Evolutionary conservation across 2,888 invertebrate genomes (phyloP), one percentile per base, ranked within the genome.

Genomic region (Tenthredo notha): DNA sequence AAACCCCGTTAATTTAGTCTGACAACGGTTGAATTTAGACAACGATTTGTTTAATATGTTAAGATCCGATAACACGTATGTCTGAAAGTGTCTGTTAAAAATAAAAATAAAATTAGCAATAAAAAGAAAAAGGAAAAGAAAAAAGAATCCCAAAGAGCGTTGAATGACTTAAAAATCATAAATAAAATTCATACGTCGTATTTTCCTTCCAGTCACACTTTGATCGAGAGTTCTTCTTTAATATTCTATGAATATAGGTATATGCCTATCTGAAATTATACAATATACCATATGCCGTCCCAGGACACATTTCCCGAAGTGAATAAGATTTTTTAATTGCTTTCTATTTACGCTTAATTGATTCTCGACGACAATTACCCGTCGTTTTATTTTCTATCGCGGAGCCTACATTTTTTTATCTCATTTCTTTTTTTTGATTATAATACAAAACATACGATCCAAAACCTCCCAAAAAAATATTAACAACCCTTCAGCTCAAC

Each of bases 181-280:
- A 10, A 61, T 25, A 10, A 25, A 54, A 54, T 54, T n/a, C 6
- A 54, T 7, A n/a, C 54, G 0, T 1, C 10, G n/a, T 2, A n/a
- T 54, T 10, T 2, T 7, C n/a, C n/a, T 7, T 7, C 1, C n/a
- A 54, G 7, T 10, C 7, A 25, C 61, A 61, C 6, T 54, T 7
- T 33, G 47, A 50, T 77, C 29, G 29, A 77, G 77, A 77, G 77
- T 50, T 77, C 54, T 77, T 50, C 77, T 77, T 77, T 54, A 77
- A 77, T 33, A 77, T 75, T 47, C 15, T 47, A 15, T 29, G 50
- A n/a, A 33, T 9, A 74, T 43, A 33, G 33, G 33, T 33, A 47
- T 50, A 15, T 40, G n/a, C 21, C 15, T 37, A 40, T 25, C 67
- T 67, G 25, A 12, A 25, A 67, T 15, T 15, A 29, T 15, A 5